Percentiles rank a stretch among this genome's conserved stretches.
phyloP scores from a whole-genome alignment of 2,888 invertebrate genomes.

The Rhopalosiphum nymphaeae region DNA sequence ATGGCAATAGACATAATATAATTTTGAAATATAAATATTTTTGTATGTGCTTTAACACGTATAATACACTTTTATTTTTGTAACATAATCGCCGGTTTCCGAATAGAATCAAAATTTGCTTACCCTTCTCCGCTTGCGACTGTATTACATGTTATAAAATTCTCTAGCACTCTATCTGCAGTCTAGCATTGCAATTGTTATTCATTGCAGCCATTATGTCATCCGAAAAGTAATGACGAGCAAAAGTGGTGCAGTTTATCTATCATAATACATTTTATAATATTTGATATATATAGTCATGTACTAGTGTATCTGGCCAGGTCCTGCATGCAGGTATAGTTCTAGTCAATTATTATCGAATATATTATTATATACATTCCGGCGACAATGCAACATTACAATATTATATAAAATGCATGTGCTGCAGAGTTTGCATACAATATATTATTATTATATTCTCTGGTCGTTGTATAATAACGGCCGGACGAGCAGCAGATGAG shows the following conservation, averaged over 20 bases:
- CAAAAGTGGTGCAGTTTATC: background rate
- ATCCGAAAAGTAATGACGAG: background rate
- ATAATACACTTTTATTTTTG: background rate
- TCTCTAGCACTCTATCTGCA: background rate
- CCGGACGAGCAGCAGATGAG: conserved; percentile 41
- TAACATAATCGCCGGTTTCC: background rate
- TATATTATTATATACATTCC: background rate
- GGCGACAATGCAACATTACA: conserved; percentile 1
- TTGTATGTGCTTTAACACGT: background rate
- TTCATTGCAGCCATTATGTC: background rate
- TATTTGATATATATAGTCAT: background rate
- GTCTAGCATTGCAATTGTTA: background rate
- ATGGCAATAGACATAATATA: background rate
- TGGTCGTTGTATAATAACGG: background rate
- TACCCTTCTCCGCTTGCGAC: background rate
- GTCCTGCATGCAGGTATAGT: background rate
- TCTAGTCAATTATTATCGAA: conserved; percentile 48
- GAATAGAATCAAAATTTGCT: background rate
- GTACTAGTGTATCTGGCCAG: too few species aligned
- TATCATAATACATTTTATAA: background rate
- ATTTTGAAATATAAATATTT: background rate
- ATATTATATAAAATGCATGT: background rate
- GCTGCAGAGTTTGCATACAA: background rate
- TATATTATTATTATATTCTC: conserved; percentile 7
- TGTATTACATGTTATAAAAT: background rate